Percentiles rank a stretch among this genome's conserved stretches.
Evolutionary conservation across 2,888 invertebrate species (phyloP).

Genomic region (Netelia inedita): DNA sequence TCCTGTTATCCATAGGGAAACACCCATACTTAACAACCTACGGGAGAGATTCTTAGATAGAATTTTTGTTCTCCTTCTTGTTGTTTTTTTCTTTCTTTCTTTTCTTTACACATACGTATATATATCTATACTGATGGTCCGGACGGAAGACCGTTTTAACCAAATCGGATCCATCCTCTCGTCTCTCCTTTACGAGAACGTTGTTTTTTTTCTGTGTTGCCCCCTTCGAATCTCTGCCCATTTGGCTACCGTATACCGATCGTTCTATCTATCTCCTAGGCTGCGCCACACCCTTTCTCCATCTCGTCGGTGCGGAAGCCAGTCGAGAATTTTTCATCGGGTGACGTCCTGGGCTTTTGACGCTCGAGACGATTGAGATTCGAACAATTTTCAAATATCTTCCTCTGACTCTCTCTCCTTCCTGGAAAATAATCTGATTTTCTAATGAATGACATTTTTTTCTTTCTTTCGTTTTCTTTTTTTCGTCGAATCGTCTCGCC

Average conservation of each 20-base stretch:
- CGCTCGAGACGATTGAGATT: slow-evolving; percentile 55
- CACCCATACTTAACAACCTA: slow-evolving; percentile 77
- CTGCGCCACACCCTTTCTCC: slow-evolving; percentile 79
- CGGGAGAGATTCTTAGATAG: slow-evolving; percentile 27
- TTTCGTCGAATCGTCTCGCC: slow-evolving; percentile 36
- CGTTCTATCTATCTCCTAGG: slow-evolving; percentile 41
- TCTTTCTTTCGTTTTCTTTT: slow-evolving; percentile 5
- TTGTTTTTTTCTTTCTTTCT: background rate
- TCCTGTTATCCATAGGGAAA: slow-evolving; percentile 81
- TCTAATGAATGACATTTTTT: slow-evolving; percentile 47
- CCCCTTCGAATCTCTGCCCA: slow-evolving; percentile 68
- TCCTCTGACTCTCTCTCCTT: background rate
- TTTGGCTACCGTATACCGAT: slow-evolving; percentile 79
- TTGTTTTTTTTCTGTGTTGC: slow-evolving; percentile 53
- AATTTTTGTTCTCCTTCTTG: background rate
- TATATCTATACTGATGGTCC: slow-evolving; percentile 16
- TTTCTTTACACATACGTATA: background rate
- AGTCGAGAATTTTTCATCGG: slow-evolving; percentile 47
- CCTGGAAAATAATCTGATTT: slow-evolving; percentile 25
- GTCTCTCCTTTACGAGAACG: slow-evolving; percentile 60
- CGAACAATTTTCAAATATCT: slow-evolving; percentile 35
- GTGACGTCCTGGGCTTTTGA: slow-evolving; percentile 23
- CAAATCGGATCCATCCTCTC: slow-evolving; percentile 77
- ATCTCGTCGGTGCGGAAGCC: slow-evolving; percentile 64
- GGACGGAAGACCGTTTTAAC: slow-evolving; percentile 67